Conservation (phyloP, 2,797 vertebrate genomes). For the Allobates femoralis region DNA sequence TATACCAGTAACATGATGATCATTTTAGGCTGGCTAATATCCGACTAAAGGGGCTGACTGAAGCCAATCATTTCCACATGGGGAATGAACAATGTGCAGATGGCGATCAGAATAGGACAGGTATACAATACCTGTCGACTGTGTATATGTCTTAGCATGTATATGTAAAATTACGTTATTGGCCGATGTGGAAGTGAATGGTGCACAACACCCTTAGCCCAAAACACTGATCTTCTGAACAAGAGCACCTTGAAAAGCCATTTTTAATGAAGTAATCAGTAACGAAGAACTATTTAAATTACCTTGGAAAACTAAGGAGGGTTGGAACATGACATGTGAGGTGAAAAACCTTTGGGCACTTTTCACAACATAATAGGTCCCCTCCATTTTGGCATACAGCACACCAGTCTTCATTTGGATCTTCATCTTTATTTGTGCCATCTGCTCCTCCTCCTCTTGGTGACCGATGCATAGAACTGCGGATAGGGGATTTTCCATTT, state of each 20-base stretch:
- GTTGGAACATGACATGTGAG: constrained; percentile 97
- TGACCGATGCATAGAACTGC: constrained; percentile 76
- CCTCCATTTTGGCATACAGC: constrained; percentile 97
- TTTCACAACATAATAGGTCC: constrained; percentile 95
- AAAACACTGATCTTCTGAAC: too few relatives aligned
- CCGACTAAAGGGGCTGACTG: too few relatives aligned
- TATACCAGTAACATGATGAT: too few relatives aligned
- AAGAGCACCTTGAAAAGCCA: neutral
- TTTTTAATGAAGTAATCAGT: neutral
- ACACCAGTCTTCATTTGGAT: constrained; percentile 99
- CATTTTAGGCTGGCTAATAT: too few relatives aligned
- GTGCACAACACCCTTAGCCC: too few relatives aligned
- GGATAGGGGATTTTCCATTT: constrained; percentile 83
- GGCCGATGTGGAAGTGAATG: too few relatives aligned
- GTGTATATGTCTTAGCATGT: too few relatives aligned
- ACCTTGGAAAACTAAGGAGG: constrained; percentile 91
- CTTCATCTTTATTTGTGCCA: constrained; percentile 86
- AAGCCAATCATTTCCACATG: too few relatives aligned
- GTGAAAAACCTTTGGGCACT: constrained; percentile 98
- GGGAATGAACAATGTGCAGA: too few relatives aligned
- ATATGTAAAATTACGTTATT: too few relatives aligned
- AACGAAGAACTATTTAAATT: constrained; percentile 38
- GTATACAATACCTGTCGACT: too few relatives aligned
- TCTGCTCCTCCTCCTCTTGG: constrained; percentile 72
- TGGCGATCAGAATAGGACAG: too few relatives aligned